Evolutionary conservation across 2,888 invertebrate genomes (phyloP).

Genomic region (Neoscelio sp.): DNA sequence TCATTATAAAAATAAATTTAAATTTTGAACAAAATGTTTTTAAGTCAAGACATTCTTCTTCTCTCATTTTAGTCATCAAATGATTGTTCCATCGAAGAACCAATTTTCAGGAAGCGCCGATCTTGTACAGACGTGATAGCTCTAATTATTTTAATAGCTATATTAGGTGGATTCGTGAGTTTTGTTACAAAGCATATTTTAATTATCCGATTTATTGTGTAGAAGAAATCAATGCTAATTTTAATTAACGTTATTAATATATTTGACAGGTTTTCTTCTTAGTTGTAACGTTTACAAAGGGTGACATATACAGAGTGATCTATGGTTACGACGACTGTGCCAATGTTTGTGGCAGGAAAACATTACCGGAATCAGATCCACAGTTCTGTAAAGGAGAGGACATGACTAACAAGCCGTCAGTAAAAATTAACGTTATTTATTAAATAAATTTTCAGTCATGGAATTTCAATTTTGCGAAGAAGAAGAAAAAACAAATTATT

Average conservation of each 20-base stretch:
- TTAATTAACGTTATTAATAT: slow-evolving; percentile 31
- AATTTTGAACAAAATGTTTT: slow-evolving; percentile 3
- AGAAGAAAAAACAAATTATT: too few relatives aligned
- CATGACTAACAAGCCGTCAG: slow-evolving; percentile 77
- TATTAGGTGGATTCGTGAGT: slow-evolving; percentile 77
- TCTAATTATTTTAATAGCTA: slow-evolving; percentile 71
- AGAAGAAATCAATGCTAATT: too few relatives aligned
- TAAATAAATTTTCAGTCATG: neutral
- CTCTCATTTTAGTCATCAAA: slow-evolving; percentile 72
- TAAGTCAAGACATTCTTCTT: slow-evolving; percentile 25
- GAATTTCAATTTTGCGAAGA: too few relatives aligned
- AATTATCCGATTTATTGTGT: neutral
- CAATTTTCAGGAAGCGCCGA: slow-evolving; percentile 75
- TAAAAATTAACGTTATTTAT: slow-evolving; percentile 10
- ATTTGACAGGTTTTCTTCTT: slow-evolving; percentile 83
- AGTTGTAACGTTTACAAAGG: slow-evolving; percentile 79
- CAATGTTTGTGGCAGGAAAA: slow-evolving; percentile 86
- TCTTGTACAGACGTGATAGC: slow-evolving; percentile 78
- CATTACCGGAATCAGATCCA: slow-evolving; percentile 77
- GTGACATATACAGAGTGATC: slow-evolving; percentile 85
- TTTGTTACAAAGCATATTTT: neutral
- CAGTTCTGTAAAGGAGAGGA: slow-evolving; percentile 83
- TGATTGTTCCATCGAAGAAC: slow-evolving; percentile 71
- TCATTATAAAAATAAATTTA: neutral
- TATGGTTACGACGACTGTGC: slow-evolving; percentile 87